Conservation (phyloP, 23 tunicate genomes). For the Halocynthia roretzi region DNA sequence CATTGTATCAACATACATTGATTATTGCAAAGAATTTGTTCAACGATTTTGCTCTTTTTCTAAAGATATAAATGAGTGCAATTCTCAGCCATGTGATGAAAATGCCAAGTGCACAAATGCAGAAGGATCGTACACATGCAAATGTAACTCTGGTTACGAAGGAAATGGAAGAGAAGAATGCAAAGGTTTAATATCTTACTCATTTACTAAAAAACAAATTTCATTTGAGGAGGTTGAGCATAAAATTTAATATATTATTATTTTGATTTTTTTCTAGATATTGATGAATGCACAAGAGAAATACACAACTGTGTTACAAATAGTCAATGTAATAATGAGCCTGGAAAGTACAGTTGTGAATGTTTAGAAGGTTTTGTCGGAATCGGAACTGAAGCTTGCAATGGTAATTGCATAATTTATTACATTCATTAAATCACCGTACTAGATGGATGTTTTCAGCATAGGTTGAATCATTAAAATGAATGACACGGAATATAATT, state of each 20-base stretch:
- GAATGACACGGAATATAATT: too few relatives aligned
- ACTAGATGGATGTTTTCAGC: too few relatives aligned
- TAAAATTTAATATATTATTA: background rate
- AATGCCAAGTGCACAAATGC: conserved; percentile 9
- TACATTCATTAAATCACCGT: background rate
- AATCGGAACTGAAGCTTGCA: conserved; percentile 18
- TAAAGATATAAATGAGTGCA: conserved; percentile 19
- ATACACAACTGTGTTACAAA: conserved; percentile 16
- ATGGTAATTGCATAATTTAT: conserved; percentile 11
- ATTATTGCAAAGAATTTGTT: too few relatives aligned
- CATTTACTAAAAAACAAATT: background rate
- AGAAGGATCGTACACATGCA: conserved; percentile 11
- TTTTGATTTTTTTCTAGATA: conserved; percentile 3
- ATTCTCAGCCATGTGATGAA: background rate
- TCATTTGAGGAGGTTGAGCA: background rate
- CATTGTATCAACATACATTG: too few relatives aligned
- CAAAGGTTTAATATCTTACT: background rate
- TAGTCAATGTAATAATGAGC: conserved; percentile 21
- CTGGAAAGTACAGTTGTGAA: conserved; percentile 31
- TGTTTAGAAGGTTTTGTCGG: conserved; percentile 41
- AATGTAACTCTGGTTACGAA: conserved; percentile 15
- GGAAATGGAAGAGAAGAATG: conserved; percentile 2
- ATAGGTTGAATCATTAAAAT: too few relatives aligned
- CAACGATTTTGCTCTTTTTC: background rate
- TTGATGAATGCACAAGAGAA: conserved; percentile 31